phyloP scores from a whole-genome alignment of 2,797 vertebrate genomes.

The Melanotaenia trifasciata region DNA sequence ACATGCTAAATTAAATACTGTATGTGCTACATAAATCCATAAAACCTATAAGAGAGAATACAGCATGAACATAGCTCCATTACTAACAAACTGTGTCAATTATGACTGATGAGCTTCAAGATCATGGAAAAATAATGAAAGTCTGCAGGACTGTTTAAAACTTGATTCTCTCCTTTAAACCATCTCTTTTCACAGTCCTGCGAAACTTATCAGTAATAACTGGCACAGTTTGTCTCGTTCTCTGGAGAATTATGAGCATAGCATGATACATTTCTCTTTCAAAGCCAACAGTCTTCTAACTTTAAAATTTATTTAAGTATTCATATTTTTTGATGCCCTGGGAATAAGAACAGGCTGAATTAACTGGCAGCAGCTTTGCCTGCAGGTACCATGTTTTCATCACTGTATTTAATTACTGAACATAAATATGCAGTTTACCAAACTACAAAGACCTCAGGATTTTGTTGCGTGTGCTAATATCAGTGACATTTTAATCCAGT shows the following conservation, averaged over 20 bases:
- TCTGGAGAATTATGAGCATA: constrained; percentile 1
- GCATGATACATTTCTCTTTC: not conserved
- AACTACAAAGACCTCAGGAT: too few relatives aligned
- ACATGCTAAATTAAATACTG: not conserved
- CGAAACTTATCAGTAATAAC: not conserved
- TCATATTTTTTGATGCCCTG: not conserved
- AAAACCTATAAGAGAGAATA: not conserved
- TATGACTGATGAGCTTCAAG: not conserved
- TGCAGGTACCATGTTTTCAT: too few relatives aligned
- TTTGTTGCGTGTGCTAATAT: too few relatives aligned
- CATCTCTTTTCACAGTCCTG: not conserved
- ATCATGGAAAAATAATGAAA: not conserved
- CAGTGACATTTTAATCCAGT: too few relatives aligned
- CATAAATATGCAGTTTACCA: too few relatives aligned
- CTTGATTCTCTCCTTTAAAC: not conserved
- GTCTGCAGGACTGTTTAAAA: constrained; percentile 1
- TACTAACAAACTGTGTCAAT: not conserved
- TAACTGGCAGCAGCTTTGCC: too few relatives aligned
- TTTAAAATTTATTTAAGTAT: not conserved
- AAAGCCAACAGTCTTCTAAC: not conserved
- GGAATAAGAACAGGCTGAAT: not conserved
- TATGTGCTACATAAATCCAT: not conserved
- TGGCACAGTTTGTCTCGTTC: not conserved
- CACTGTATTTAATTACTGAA: too few relatives aligned
- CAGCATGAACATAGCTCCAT: not conserved